phyloP scores from a whole-genome alignment of 2,888 invertebrate genomes.

The Lasioglossum villosulum region DNA sequence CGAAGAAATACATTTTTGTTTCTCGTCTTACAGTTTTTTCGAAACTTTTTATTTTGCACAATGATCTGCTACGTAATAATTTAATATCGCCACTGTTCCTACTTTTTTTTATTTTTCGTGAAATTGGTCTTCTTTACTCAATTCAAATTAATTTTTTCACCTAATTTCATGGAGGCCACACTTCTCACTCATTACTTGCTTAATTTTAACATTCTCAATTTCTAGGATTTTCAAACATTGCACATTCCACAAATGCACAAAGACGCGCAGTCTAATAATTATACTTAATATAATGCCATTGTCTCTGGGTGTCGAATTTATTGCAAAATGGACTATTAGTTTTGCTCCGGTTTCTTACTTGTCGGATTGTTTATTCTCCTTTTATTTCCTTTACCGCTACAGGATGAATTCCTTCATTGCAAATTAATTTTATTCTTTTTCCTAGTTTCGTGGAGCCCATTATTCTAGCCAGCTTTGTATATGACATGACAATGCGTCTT shows the following conservation, averaged over 20 bases:
- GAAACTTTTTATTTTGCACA: neutral
- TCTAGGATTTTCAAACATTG: too few relatives aligned
- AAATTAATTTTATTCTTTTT: neutral
- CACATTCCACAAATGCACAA: too few relatives aligned
- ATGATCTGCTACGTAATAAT: neutral
- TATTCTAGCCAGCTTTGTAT: neutral
- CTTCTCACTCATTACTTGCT: too few relatives aligned
- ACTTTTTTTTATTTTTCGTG: neutral
- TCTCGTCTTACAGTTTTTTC: neutral
- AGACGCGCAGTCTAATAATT: too few relatives aligned
- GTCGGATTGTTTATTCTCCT: neutral
- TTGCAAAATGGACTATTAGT: neutral
- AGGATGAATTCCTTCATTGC: neutral
- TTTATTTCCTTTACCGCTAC: neutral
- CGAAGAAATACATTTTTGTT: neutral
- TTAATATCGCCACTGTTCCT: neutral
- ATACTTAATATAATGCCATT: too few relatives aligned
- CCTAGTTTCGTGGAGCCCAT: neutral
- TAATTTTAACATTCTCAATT: too few relatives aligned
- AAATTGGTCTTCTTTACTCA: too few relatives aligned
- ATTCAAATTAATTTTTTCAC: too few relatives aligned
- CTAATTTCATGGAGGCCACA: too few relatives aligned
- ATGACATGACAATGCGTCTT: slow-evolving; percentile 4
- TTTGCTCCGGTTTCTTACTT: neutral
- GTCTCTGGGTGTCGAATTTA: too few relatives aligned